Evolutionary conservation across 2,888 invertebrate species (phyloP), one percentile per base, ranked within the genome.

Genomic region (Azorinus chamasolen): DNA sequence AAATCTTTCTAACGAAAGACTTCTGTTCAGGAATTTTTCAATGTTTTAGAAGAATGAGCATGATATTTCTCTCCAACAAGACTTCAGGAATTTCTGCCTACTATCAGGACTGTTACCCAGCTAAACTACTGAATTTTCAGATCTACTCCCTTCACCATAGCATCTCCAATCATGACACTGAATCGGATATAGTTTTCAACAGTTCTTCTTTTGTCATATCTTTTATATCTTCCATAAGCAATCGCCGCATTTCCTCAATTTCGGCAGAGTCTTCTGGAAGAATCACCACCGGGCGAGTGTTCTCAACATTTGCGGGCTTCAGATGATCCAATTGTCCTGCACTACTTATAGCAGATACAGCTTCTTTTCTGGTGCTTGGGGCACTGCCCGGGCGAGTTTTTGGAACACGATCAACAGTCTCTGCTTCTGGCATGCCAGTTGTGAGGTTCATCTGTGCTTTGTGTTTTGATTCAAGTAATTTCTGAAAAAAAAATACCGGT

Each of bases 381-480:
- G 91, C 91, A 82, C 91, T 91, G 14, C 84, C 78, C 1, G 90
- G 90, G 2, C 91, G 83, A 5, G 78, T 64, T 55, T 90, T 90
- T 14, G 86, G 86, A 24, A 70, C 27, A 1, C 83, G 72, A 22
- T 66, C 46, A 41, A 74, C 61, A 46, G 79, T 59, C 22, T 86
- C 83, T n/a, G 81, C 51, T 20, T 81, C 74, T 32, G 84, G 81
- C 55, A 83, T 80, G 3, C 62, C 83, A 0, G 88, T 85, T 1
- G 83, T 85, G 12, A 91, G 64, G 73, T 83, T 91, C n/a, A 91
- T 85, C 25, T 90, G 81, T n/a, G 91, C 89, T 22, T 83, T 86
- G 63, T 88, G 85, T 55, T 90, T 88, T 10, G 89, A 88, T 57
- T 85, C 76, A 25, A 91, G 84, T 75, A 91, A 79, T 22, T 76